Conservation (phyloP, 2,888 invertebrate species). For the Brenthis daphne region DNA sequence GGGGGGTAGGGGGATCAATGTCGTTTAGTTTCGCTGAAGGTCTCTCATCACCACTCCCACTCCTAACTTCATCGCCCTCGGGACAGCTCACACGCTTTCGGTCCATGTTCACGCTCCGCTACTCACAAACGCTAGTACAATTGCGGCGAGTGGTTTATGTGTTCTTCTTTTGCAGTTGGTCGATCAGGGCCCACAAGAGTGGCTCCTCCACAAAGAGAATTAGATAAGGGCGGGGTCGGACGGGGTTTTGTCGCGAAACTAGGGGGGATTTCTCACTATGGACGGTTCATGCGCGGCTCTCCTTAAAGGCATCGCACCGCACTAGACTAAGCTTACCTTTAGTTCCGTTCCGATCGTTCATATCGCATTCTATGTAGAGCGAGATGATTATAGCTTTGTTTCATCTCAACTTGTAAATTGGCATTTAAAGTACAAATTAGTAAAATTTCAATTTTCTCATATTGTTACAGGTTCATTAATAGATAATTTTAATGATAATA, state of each 20-base stretch:
- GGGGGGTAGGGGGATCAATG: constrained; percentile 43
- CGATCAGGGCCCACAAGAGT: constrained; percentile 82
- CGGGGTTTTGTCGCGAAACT: constrained; percentile 79
- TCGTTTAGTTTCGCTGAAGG: constrained; percentile 78
- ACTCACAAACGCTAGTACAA: constrained; percentile 70
- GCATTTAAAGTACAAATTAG: constrained; percentile 83
- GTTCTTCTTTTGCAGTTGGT: constrained; percentile 83
- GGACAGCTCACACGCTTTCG: constrained; percentile 76
- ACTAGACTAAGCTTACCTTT: constrained; percentile 75
- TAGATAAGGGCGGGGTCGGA: constrained; percentile 78
- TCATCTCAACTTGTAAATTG: constrained; percentile 78
- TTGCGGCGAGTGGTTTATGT: constrained; percentile 79
- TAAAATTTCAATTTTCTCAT: constrained; percentile 81
- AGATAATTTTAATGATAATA: constrained; percentile 75
- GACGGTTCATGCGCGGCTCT: constrained; percentile 75
- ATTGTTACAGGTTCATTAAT: constrained; percentile 83
- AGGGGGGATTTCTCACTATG: constrained; percentile 79
- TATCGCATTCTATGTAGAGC: constrained; percentile 65
- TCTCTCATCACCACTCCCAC: constrained; percentile 71
- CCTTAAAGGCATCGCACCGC: constrained; percentile 82
- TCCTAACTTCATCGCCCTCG: constrained; percentile 45
- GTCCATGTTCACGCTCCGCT: constrained; percentile 79
- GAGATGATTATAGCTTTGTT: constrained; percentile 72
- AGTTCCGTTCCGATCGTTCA: constrained; percentile 66
- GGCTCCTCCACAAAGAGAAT: constrained; percentile 83